Conservation (phyloP, 2,797 vertebrate genomes). For the Spheniscus humboldti region DNA sequence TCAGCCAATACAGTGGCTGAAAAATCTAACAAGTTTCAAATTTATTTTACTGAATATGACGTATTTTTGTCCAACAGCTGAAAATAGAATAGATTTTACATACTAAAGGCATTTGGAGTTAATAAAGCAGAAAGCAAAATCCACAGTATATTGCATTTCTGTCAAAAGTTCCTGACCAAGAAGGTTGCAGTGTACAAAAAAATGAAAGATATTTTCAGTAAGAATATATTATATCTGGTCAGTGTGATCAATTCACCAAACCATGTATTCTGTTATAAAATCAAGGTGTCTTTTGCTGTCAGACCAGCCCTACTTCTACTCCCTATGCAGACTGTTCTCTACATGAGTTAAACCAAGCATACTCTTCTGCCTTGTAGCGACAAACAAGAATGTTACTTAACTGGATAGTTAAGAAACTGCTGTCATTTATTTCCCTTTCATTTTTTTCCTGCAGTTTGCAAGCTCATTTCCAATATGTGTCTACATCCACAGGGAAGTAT, state of each 20-base stretch:
- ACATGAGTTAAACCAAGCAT: neutral
- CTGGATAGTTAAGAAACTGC: neutral
- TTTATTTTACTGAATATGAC: neutral
- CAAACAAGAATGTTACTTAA: neutral
- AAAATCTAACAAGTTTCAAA: neutral
- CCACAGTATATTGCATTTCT: neutral
- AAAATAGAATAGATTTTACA: neutral
- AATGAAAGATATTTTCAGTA: neutral
- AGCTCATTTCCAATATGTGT: neutral
- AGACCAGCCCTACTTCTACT: neutral
- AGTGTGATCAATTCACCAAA: neutral
- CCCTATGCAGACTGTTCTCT: neutral
- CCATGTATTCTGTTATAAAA: neutral
- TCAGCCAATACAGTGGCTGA: neutral
- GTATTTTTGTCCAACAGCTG: neutral
- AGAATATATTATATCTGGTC: neutral
- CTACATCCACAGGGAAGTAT: neutral
- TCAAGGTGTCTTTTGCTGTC: neutral
- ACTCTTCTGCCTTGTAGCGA: neutral
- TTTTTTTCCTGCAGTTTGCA: neutral
- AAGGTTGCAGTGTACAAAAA: neutral
- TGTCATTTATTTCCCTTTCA: neutral
- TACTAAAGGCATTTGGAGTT: neutral
- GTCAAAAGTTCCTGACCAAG: neutral
- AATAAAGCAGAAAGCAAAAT: neutral